Base-by-base conservation (phyloP, 1,140 invertebrate genomes). In the Aphelenchoides avenae region DNA sequence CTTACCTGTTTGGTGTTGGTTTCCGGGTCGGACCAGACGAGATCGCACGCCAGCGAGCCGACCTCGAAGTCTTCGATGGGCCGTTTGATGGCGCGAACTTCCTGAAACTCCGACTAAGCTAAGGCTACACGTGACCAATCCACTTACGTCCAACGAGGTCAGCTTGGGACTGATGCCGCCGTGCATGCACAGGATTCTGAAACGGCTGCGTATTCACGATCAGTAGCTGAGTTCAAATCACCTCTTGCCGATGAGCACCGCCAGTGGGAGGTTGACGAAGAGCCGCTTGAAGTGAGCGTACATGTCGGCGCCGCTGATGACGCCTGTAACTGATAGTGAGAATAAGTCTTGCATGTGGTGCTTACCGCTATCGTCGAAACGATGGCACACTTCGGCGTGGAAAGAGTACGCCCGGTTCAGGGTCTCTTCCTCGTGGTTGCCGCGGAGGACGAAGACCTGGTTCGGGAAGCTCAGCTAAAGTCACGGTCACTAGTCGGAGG, bases 21-120 rank as follows among this genome's bases (percentile, higher is more conserved):
- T 40, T 63, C 62, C 6, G 61, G 61, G 36, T 63, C 61, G 3
- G 44, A 55, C 61, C 61, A 63, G 11, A 63, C 61, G 5, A 63
- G 51, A 48, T 63, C 61, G 48, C 61, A 63, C 27, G 42, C 61
- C 18, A 63, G 61, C 6, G 37, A 36, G 4, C 61, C 61, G 5
- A 63, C 61, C 20, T 59, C 62, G 48, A 63, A 63, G 36, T 63
- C 62, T 31, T 63, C 61, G 34, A 63, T 63, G 5, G 61, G 61
- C 7, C 61, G 50, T 26, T 44, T 36, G 22, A 63, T 63, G 22
- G 48, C 33, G n/a, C 47, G 37, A 27, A 63, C 66, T 18, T 62
- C 40, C 40, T 59, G n/a, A n/a, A n/a, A n/a, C n/a, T n/a, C n/a
- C n/a, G n/a, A n/a, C n/a, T n/a, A n/a, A n/a, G n/a, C 5, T 15